Base-by-base conservation (phyloP, 2,888 invertebrate species). In the Drosophila acutilabella region DNA sequence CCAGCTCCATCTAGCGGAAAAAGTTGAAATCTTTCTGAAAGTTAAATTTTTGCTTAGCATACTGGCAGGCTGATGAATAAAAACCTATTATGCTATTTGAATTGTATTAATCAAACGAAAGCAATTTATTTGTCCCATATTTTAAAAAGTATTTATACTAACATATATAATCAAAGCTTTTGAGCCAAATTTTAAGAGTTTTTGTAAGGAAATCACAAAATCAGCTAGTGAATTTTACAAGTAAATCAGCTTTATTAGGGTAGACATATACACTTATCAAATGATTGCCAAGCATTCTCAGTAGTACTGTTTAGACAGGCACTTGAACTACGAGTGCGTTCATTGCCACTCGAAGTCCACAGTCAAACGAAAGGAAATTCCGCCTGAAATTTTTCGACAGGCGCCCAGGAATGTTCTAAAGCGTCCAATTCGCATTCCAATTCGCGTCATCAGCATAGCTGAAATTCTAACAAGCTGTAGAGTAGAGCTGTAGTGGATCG, bases 351-450 rank as follows among this genome's bases (percentile, higher is more conserved):
- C 16, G 18, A 41, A 18, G n/a, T 70, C 40, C 58, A 64, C 78
- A 80, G 81, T 77, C 88, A 80, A 89, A 83, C 80, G 80, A 90
- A 90, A 91, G 91, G 90, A 91, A 92, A 92, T 92, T 92, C 92
- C 91, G 89, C 78, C 85, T 88, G 85, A 91, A 89, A 86, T 88
- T 88, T 91, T 77, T 14, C 52, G 86, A 66, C 89, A 90, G 92
- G 92, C 81, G 78, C 75, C 30, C 91, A 91, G 76, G 53, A 48
- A 42, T n/a, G 1, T 0, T 14, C 57, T 60, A 20, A 16, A 11
- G n/a, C 30, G 7, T 2, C 30, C 18, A 44, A 56, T 64, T 50
- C 62, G 67, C 84, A 87, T 89, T 85, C 87, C 81, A 76, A 64
- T 75, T 59, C 54, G 62, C 61, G 64, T 77, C 81, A 80, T 64